A percentile compares a stretch with the other conserved stretches of the same genome.
Conservation (phyloP, 2,888 invertebrate genomes). For the Eumacrocentrus americanus region DNA sequence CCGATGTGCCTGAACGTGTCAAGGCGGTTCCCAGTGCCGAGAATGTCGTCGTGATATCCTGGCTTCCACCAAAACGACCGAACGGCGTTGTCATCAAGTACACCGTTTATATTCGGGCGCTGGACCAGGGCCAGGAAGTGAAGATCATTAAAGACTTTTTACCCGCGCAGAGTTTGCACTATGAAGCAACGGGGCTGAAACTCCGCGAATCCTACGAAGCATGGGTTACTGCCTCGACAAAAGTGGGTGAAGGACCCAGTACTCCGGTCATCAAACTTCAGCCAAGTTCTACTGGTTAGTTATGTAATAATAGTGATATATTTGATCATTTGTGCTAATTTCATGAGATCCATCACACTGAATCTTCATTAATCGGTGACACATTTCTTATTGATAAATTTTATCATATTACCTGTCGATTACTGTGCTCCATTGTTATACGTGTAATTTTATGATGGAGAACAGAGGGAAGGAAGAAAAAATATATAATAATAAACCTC, state of each 20-base stretch:
- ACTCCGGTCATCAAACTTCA: constrained; percentile 65
- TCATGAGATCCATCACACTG: too few species aligned
- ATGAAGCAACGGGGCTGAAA: constrained; percentile 65
- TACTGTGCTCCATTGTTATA: not conserved
- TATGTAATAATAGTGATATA: constrained; percentile 1
- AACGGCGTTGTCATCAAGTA: constrained; percentile 71
- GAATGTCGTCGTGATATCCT: constrained; percentile 68
- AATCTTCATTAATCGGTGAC: too few species aligned
- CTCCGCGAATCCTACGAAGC: constrained; percentile 67
- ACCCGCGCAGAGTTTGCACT: constrained; percentile 63
- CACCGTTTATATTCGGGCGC: constrained; percentile 67
- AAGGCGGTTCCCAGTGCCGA: constrained; percentile 68
- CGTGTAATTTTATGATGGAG: constrained; percentile 3
- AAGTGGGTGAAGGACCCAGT: constrained; percentile 68
- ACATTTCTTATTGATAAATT: not conserved
- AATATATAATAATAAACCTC: constrained; percentile 17
- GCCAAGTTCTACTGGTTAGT: constrained; percentile 60
- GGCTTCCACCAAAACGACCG: constrained; percentile 69
- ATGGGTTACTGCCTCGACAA: constrained; percentile 69
- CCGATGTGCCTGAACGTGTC: constrained; percentile 68
- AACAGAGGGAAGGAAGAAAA: not conserved
- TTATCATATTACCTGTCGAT: not conserved
- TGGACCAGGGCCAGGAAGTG: constrained; percentile 65
- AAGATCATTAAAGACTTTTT: constrained; percentile 62
- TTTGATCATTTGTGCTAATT: not conserved